Conservation (phyloP, 2,888 invertebrate species). For the Cepaea hortensis region DNA sequence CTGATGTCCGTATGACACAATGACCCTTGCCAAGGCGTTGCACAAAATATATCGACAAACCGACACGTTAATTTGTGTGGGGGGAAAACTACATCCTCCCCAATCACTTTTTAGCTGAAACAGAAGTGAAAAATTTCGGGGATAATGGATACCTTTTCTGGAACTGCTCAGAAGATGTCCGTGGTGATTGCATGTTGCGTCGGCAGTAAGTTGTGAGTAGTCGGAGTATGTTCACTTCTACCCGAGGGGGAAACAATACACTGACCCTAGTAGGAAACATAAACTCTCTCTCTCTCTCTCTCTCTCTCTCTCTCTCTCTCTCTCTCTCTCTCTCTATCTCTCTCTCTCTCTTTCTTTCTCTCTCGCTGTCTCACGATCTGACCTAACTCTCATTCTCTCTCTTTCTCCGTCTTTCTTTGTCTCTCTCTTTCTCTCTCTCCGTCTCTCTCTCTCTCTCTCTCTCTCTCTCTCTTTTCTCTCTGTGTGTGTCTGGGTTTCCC, state of each 20-base stretch:
- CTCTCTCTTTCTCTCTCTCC: neutral
- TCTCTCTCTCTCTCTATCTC: neutral
- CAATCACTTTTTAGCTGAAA: too few relatives aligned
- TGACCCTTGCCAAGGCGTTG: neutral
- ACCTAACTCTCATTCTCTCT: neutral
- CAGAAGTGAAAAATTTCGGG: too few relatives aligned
- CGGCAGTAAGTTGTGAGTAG: too few relatives aligned
- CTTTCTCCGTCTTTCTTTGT: neutral
- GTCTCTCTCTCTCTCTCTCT: neutral
- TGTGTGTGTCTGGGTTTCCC: neutral
- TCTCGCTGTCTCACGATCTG: neutral
- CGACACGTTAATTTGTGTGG: neutral
- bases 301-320: neutral
- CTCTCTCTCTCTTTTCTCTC: neutral
- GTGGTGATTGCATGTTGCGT: too few relatives aligned
- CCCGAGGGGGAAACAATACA: too few relatives aligned
- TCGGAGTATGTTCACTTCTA: too few relatives aligned
- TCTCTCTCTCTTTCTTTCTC: neutral
- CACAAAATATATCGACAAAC: constrained; percentile 19
- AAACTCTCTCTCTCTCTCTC: neutral
- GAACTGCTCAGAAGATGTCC: too few relatives aligned
- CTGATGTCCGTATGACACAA: neutral
- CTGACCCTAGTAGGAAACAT: too few relatives aligned
- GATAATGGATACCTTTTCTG: too few relatives aligned
- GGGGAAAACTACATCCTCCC: too few relatives aligned